phyloP scores from a whole-genome alignment of 2,888 invertebrate species.

The Embidobia sp. region DNA sequence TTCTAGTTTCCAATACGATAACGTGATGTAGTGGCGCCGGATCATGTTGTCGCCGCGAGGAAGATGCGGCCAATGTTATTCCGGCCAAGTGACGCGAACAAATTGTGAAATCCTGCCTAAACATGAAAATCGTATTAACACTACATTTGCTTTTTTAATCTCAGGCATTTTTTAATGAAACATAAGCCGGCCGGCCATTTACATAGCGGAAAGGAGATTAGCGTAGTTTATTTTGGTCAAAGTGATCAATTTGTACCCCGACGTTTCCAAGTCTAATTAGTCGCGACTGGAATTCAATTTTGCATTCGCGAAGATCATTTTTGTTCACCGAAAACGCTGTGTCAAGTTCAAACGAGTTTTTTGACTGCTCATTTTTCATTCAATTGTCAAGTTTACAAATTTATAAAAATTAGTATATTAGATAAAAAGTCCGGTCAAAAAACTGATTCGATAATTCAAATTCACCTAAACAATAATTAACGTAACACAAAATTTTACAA shows the following conservation, averaged over 20 bases:
- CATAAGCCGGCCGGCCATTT: conserved; percentile 30
- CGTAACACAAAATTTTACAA: too few relatives aligned
- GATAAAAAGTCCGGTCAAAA: neutral
- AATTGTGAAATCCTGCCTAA: conserved; percentile 55
- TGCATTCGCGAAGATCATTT: conserved; percentile 6
- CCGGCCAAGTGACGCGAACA: conserved; percentile 55
- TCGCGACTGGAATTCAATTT: conserved; percentile 25
- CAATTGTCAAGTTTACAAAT: neutral
- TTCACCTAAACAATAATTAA: too few relatives aligned
- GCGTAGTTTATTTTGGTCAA: conserved; percentile 39
- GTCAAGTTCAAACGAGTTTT: neutral
- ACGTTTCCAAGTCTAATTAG: conserved; percentile 28
- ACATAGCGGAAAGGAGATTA: conserved; percentile 28
- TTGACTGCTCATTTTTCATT: neutral
- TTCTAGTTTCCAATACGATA: conserved; percentile 62
- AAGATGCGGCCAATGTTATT: conserved; percentile 52
- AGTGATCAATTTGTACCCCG: conserved; percentile 42
- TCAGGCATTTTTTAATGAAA: conserved; percentile 38
- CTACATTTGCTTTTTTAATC: conserved; percentile 49
- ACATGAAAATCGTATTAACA: conserved; percentile 60
- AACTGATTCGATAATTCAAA: too few relatives aligned
- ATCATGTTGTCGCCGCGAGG: conserved; percentile 52
- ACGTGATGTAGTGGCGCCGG: conserved; percentile 62
- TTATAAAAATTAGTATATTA: neutral
- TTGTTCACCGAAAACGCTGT: neutral